Percentiles rank a stretch among this genome's conserved stretches.
These are phyloP conservation scores for Syrista parreyssii DNA, from an alignment of 2,888 invertebrate species.

Conservation along the genomic window DNA sequence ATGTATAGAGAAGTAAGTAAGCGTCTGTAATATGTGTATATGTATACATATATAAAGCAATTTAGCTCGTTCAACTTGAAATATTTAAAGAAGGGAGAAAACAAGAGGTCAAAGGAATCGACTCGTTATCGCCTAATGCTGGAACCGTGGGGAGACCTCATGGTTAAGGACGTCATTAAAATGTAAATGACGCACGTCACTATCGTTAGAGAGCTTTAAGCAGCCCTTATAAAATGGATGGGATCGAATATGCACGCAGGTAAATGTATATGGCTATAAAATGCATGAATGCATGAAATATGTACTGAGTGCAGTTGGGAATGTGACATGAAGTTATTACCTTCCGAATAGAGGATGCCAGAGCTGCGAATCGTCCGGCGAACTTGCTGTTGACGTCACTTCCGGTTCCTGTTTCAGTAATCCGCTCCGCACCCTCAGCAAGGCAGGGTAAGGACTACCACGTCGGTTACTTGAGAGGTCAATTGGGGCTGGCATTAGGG, in stretches of 20 bases:
- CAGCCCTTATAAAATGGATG: too few relatives aligned
- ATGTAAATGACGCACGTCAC: conserved; percentile 33
- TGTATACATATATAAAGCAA: neutral
- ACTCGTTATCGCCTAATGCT: conserved; percentile 27
- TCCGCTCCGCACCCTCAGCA: conserved; percentile 56
- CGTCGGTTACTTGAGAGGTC: conserved; percentile 56
- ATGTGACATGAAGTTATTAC: conserved; percentile 68
- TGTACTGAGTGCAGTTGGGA: neutral
- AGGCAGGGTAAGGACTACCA: conserved; percentile 48
- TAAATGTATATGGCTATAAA: neutral
- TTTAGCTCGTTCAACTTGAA: neutral
- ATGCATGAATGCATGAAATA: neutral
- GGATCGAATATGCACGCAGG: neutral
- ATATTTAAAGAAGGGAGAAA: neutral
- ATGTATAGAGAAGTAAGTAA: neutral
- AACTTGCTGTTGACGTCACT: conserved; percentile 59
- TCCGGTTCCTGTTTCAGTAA: conserved; percentile 60
- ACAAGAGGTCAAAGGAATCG: conserved; percentile 16
- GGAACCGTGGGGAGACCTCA: neutral
- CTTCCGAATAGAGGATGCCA: conserved; percentile 91
- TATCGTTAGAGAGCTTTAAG: conserved; percentile 3
- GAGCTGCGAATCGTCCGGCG: conserved; percentile 70
- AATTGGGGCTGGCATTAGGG: conserved; percentile 60
- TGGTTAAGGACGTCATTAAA: conserved; percentile 26
- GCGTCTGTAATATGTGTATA: neutral